Conservation (phyloP, 2,888 invertebrate genomes). For the Subacronicta megacephala region DNA sequence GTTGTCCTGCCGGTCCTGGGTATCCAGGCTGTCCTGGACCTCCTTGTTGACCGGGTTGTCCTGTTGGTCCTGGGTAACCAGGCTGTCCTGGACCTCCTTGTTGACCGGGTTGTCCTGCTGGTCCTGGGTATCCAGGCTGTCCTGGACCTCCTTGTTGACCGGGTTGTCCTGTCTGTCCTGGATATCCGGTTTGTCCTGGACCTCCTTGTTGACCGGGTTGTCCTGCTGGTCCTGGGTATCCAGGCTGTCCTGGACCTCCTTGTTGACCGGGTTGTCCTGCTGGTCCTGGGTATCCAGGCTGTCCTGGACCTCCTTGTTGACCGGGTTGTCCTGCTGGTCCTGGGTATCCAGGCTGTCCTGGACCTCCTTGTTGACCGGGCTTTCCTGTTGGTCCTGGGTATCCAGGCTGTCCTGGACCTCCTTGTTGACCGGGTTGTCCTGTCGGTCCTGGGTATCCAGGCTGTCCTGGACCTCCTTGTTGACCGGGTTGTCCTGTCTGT, state of each 20-base stretch:
- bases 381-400: slow-evolving; percentile 6
- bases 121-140: slow-evolving; percentile 15
- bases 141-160: too few relatives aligned
- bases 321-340: slow-evolving; percentile 14
- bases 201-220: slow-evolving; percentile 8
- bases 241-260: slow-evolving; percentile 33
- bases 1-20: slow-evolving; percentile 11
- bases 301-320: slow-evolving; percentile 3
- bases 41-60: slow-evolving; percentile 2
- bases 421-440: slow-evolving; percentile 13
- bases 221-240: slow-evolving; percentile 19
- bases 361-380: slow-evolving; percentile 2
- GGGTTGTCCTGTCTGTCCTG: slow-evolving; percentile 3
- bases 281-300: slow-evolving; percentile 3
- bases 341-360: slow-evolving; percentile 25
- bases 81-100: slow-evolving; percentile 20
- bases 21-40: slow-evolving; percentile 4
- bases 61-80: slow-evolving; percentile 8
- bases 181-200: slow-evolving; percentile 13
- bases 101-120: slow-evolving; percentile 5
- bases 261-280: slow-evolving; percentile 10
- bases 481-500: slow-evolving; percentile 8
- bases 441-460: slow-evolving; percentile 10
- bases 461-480: too few relatives aligned
- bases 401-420: background rate